phyloP scores from a whole-genome alignment of 35 echinoderm and acorn worm species.

The Patiria miniata region DNA sequence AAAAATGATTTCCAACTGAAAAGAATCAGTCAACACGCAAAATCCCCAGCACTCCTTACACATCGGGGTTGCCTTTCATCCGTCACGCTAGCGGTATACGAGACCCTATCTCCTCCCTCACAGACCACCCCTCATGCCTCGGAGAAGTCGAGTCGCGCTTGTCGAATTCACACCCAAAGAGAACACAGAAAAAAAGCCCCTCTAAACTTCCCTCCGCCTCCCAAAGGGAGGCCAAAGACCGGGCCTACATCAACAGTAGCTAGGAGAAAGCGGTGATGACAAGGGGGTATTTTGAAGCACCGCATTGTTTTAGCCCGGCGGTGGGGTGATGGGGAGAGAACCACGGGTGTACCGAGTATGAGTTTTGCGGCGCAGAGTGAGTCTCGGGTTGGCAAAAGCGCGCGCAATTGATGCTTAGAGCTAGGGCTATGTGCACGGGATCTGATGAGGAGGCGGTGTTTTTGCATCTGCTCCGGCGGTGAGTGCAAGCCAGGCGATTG shows the following conservation, averaged over 20 bases:
- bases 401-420: no score
- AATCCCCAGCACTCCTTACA: no score
- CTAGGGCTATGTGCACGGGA: no score
- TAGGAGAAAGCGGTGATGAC: not conserved
- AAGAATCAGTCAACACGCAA: no score
- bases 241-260: not conserved
- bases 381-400: no score
- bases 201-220: constrained; percentile 2
- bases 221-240: constrained; percentile 10
- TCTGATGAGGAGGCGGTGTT: not conserved
- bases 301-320: not conserved
- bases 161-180: not conserved
- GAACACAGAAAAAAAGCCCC: not conserved
- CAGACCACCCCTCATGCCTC: not conserved
- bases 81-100: no score
- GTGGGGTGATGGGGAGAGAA: not conserved
- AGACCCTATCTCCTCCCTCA: no score
- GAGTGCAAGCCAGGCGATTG: not conserved
- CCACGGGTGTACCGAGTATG: no score
- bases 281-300: not conserved
- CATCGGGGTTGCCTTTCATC: no score
- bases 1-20: no score
- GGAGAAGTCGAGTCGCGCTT: not conserved
- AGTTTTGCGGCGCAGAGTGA: no score
- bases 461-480: not conserved